Conservation (phyloP, 1,140 invertebrate genomes). For the Pissodes strobi region DNA sequence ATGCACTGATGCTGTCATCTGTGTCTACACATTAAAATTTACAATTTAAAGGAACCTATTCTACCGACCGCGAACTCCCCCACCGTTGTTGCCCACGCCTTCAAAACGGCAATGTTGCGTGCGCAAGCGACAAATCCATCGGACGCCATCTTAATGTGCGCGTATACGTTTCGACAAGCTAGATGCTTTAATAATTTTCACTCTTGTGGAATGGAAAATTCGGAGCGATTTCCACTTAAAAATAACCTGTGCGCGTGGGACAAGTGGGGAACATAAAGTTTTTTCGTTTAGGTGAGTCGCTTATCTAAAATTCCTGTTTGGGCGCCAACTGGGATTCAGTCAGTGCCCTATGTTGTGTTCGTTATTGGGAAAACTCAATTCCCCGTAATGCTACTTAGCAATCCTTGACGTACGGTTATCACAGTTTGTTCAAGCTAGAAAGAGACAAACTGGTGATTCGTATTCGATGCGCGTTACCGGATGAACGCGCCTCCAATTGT, state of each 20-base stretch:
- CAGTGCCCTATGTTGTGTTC: slow-evolving; percentile 6
- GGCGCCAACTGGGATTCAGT: slow-evolving; percentile 20
- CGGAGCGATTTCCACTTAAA: slow-evolving; percentile 1
- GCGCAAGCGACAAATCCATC: slow-evolving; percentile 4
- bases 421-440: not conserved
- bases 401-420: not conserved
- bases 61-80: too few relatives aligned
- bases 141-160: slow-evolving; percentile 25
- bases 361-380: not conserved
- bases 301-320: not conserved
- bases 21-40: too few relatives aligned
- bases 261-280: slow-evolving; percentile 14
- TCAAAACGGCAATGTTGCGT: too few relatives aligned
- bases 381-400: too few relatives aligned
- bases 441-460: not conserved
- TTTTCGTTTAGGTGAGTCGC: slow-evolving; percentile 6
- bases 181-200: slow-evolving; percentile 25
- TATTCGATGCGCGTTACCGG: not conserved
- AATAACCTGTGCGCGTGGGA: not conserved
- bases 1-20: too few relatives aligned
- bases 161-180: slow-evolving; percentile 1
- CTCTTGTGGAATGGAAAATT: slow-evolving; percentile 23
- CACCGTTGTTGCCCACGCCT: too few relatives aligned
- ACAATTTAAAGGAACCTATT: too few relatives aligned
- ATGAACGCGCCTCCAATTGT: not conserved